phyloP scores from a whole-genome alignment of 2,888 invertebrate genomes.

The Macroteleia sp. region DNA sequence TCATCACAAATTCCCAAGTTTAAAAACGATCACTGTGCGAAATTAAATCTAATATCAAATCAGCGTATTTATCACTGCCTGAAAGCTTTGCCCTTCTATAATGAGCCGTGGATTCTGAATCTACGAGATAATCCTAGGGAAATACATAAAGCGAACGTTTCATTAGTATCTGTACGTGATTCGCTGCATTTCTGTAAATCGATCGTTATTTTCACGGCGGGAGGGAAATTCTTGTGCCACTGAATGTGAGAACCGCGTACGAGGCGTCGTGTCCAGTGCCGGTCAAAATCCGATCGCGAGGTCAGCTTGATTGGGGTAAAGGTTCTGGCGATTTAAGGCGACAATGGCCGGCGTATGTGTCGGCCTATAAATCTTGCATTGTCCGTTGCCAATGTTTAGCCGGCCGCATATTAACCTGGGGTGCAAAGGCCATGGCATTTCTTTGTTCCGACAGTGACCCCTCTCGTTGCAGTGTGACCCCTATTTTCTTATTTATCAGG shows the following conservation, averaged over 20 bases:
- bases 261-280: conserved; percentile 9
- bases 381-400: conserved; percentile 81
- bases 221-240: conserved; percentile 19
- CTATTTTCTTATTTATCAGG: conserved; percentile 80
- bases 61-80: not conserved
- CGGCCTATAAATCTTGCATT: conserved; percentile 83
- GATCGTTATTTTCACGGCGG: conserved; percentile 42
- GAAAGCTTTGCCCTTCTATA: conserved; percentile 18
- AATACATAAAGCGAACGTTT: conserved; percentile 35
- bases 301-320: conserved; percentile 48
- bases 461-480: conserved; percentile 78
- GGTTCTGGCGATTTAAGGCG: conserved; percentile 51
- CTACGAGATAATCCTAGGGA: conserved; percentile 35
- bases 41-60: not conserved
- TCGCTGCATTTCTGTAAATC: conserved; percentile 20
- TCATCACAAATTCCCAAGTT: conserved; percentile 35
- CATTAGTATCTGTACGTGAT: conserved; percentile 32
- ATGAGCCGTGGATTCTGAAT: conserved; percentile 21
- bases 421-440: conserved; percentile 80
- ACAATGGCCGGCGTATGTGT: conserved; percentile 75
- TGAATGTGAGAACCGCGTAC: conserved; percentile 29
- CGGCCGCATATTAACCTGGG: conserved; percentile 83
- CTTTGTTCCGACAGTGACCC: conserved; percentile 79
- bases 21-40: conserved; percentile 30
- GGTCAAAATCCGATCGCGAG: conserved; percentile 39